Evolutionary conservation across 1,140 invertebrate species (phyloP).

Genomic region (Batillaria attramentaria): DNA sequence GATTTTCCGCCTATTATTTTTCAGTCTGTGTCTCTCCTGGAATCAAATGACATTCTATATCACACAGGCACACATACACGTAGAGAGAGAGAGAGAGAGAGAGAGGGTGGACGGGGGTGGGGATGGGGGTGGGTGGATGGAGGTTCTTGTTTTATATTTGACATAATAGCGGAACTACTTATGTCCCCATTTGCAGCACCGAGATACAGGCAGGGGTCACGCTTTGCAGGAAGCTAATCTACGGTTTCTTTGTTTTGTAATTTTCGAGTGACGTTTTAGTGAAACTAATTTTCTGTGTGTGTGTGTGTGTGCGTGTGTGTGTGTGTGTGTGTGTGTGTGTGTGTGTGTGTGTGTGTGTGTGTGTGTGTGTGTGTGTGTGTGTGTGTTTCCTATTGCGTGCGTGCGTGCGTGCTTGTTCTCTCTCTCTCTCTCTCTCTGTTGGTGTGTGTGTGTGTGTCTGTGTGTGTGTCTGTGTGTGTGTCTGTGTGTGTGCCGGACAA

Average conservation of each 20-base stretch:
- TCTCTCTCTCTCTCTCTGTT: not conserved
- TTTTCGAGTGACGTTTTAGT: not conserved
- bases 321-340: conserved; percentile 4
- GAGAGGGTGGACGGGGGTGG: not conserved
- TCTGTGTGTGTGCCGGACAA: not conserved
- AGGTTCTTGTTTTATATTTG: too few species aligned
- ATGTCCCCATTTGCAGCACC: not conserved
- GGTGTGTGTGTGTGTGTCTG: not conserved
- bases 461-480: conserved; percentile 3
- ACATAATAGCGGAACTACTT: too few species aligned
- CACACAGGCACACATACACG: not conserved
- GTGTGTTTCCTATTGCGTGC: not conserved
- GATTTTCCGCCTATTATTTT: not conserved
- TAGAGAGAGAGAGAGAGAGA: not conserved
- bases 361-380: not conserved
- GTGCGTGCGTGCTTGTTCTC: not conserved
- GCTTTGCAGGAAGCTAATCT: not conserved
- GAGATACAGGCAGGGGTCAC: not conserved
- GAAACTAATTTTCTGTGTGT: not conserved
- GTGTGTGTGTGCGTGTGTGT: not conserved
- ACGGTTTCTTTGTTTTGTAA: not conserved
- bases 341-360: not conserved
- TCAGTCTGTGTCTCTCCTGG: not conserved
- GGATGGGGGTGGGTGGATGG: too few species aligned
- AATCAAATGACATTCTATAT: not conserved